A percentile compares a stretch with the other conserved stretches of the same genome.
These are phyloP conservation scores for Ophioderma brevispina DNA, from an alignment of 35 echinoderm and acorn worm species.

Conservation along the genomic window DNA sequence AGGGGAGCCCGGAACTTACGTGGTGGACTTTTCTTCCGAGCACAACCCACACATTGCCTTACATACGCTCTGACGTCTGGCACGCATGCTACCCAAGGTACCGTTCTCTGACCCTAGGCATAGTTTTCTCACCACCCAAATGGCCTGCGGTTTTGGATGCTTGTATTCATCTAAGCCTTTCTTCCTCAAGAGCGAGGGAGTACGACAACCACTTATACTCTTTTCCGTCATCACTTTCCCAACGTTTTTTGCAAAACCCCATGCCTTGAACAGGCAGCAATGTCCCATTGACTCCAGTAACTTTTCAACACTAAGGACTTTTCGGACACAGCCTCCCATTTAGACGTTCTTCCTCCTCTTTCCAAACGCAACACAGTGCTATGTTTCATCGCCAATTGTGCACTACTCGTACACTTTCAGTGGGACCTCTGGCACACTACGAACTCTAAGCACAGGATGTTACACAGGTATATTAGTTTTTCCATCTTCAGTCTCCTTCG, in stretches of 20 bases:
- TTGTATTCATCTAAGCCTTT: slow-evolving; percentile 32
- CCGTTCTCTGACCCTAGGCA: slow-evolving; percentile 29
- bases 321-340: not conserved
- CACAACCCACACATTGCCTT: slow-evolving; percentile 34
- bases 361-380: not conserved
- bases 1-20: too few species aligned
- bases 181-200: slow-evolving; percentile 16
- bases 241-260: slow-evolving; percentile 43
- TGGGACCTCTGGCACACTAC: too few species aligned
- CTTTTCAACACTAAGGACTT: not conserved
- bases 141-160: slow-evolving; percentile 32
- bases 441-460: too few species aligned
- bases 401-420: not conserved
- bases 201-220: slow-evolving; percentile 23
- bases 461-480: too few species aligned
- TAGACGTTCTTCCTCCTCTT: not conserved
- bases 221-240: slow-evolving; percentile 39
- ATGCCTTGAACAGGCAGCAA: not conserved
- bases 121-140: slow-evolving; percentile 43
- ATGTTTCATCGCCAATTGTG: slow-evolving; percentile 6
- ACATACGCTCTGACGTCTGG: not conserved
- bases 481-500: too few species aligned
- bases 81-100: slow-evolving; percentile 30
- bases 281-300: not conserved
- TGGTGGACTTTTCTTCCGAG: too few species aligned